These are phyloP conservation scores for Notolabrus celidotus DNA, from an alignment of 2,797 vertebrate genomes.

Conservation along the genomic window DNA sequence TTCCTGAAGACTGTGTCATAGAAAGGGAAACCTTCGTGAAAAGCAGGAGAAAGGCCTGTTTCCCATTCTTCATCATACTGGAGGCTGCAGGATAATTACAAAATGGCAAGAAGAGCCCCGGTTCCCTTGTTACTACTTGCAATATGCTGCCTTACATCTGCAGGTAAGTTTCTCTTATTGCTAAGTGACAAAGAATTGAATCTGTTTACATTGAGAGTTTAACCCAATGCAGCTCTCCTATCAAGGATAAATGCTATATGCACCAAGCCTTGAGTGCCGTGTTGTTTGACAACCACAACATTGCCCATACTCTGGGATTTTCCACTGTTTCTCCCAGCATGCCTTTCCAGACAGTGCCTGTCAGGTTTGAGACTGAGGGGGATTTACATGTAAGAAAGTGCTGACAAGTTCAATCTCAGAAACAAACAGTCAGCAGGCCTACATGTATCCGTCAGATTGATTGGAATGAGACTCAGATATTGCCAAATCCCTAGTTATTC, in stretches of 20 bases:
- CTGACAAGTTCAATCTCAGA: conserved; percentile 75
- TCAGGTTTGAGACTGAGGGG: conserved; percentile 61
- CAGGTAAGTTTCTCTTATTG: conserved; percentile 76
- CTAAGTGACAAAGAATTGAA: not conserved
- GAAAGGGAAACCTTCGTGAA: conserved; percentile 37
- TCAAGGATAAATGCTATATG: not conserved
- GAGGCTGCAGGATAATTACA: conserved; percentile 45
- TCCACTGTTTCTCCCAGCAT: conserved; percentile 72
- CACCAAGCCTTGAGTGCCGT: conserved; percentile 37
- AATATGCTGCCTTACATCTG: conserved; percentile 70
- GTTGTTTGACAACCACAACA: conserved; percentile 61
- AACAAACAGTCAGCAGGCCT: conserved; percentile 50
- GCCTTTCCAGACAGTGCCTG: conserved; percentile 70
- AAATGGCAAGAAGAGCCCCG: conserved; percentile 68
- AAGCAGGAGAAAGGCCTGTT: conserved; percentile 36
- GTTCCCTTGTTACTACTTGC: conserved; percentile 70
- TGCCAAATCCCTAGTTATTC: conserved; percentile 49
- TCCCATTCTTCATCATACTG: conserved; percentile 29
- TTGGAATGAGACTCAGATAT: conserved; percentile 35
- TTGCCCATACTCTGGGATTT: conserved; percentile 67
- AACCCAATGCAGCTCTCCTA: not conserved
- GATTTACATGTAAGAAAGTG: conserved; percentile 76
- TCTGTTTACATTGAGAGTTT: not conserved
- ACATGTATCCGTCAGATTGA: conserved; percentile 41
- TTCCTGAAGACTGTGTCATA: conserved; percentile 42